Base-by-base conservation (phyloP, 2,797 vertebrate species). In the Chaunax sp. region DNA sequence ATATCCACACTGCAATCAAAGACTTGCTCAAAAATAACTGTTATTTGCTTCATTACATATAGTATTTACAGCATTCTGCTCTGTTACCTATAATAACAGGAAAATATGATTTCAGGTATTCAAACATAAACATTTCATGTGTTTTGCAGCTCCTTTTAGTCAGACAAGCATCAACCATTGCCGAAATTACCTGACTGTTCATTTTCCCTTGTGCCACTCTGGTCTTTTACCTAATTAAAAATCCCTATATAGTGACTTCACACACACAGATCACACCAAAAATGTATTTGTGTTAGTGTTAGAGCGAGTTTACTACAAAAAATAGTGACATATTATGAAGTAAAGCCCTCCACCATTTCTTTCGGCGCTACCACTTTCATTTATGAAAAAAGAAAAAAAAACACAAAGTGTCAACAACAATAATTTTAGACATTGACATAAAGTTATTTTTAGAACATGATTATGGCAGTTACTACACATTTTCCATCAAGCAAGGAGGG, bases 371-470 rank as follows among this genome's bases (percentile, higher is more conserved):
- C 76, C 78, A 57, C 82, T 89, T 88, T 80, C 72, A 92, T 91
- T 87, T 82, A 84, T 89, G 81, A 86, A 84, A 85, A 13, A 87
- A 83, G 75, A 43, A 87, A 84, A 85, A 23, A 86, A 83, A 77
- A 40, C 66, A 83, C 72, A 81, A 89, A 75, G 86, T 87, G 83
- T 86, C 74, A 81, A 78, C 54, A 73, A 71, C 72, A 84, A 83
- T 77, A 64, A 77, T 83, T 86, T 83, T 45, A 52, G 47, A 68
- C 53, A 89, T 87, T 86, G 75, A 77, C 80, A 77, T 78, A 68
- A 65, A 85, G 83, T 37, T 91, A 89, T 90, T 90, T 88, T 88
- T 84, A 85, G 85, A 86, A 64, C 65, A 64, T 61, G 57, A 82
- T 83, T 67, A 67, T 72, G 72, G 81, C 72, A 69, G 62, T 78